Evolutionary conservation across 2,888 invertebrate genomes (phyloP).

Genomic region (Troides helena): DNA sequence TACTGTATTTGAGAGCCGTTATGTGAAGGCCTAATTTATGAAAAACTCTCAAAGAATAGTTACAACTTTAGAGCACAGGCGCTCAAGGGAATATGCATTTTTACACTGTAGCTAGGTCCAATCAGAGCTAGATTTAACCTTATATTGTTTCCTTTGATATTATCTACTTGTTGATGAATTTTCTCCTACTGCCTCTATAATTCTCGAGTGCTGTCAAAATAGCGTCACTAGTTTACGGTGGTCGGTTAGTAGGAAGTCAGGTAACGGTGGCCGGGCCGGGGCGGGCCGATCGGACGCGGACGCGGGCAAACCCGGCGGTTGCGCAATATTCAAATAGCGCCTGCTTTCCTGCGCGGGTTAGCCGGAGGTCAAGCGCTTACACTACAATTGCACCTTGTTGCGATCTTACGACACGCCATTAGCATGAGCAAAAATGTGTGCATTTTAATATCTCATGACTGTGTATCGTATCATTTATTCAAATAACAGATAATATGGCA

Average conservation of each 20-base stretch:
- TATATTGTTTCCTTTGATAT: too few species aligned
- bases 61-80: too few species aligned
- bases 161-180: too few species aligned
- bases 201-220: not conserved
- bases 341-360: conserved; percentile 10
- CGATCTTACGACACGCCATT: conserved; percentile 1
- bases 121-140: too few species aligned
- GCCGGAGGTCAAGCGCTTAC: conserved; percentile 18
- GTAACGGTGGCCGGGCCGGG: conserved; percentile 3
- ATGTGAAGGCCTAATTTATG: too few species aligned
- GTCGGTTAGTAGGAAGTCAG: conserved; percentile 14
- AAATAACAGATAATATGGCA: not conserved
- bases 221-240: conserved; percentile 5
- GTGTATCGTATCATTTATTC: not conserved
- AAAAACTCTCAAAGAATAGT: too few species aligned
- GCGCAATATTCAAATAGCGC: conserved; percentile 24
- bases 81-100: too few species aligned
- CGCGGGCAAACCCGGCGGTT: conserved; percentile 5
- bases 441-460: not conserved
- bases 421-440: not conserved
- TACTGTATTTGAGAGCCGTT: too few species aligned
- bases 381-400: not conserved
- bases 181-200: too few species aligned
- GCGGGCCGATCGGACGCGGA: not conserved
- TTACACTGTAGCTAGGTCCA: too few species aligned